phyloP scores from a whole-genome alignment of 2,113 vertebrate genomes.

The Tonatia bakeri region DNA sequence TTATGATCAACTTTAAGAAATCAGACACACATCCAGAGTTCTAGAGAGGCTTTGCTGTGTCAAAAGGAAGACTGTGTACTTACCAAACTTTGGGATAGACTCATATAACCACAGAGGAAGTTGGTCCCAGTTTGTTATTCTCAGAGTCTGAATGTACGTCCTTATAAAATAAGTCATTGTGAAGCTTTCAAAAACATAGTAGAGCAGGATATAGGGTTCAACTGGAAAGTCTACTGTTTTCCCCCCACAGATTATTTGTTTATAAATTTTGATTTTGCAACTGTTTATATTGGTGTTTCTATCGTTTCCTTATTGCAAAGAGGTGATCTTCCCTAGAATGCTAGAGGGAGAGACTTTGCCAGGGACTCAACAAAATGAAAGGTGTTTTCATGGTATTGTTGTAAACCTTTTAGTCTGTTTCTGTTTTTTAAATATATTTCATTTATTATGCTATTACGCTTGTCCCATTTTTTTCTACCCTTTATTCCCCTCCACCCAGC shows the following conservation, averaged over 20 bases:
- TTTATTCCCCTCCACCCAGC: too few species aligned
- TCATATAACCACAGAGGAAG: not conserved
- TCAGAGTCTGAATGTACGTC: not conserved
- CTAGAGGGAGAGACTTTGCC: not conserved
- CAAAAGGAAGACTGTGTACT: not conserved
- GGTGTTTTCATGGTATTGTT: not conserved
- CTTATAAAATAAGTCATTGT: not conserved
- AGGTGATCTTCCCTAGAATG: not conserved
- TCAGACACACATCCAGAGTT: not conserved
- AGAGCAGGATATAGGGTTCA: not conserved
- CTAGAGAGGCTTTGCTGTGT: not conserved
- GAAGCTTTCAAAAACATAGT: not conserved
- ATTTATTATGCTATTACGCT: too few species aligned
- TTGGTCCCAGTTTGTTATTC: not conserved
- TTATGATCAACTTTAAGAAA: not conserved
- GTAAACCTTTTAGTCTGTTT: not conserved
- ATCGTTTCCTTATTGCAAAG: not conserved
- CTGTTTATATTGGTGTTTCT: not conserved
- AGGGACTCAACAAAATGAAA: not conserved
- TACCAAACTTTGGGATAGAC: not conserved
- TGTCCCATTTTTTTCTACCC: too few species aligned
- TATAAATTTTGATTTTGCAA: not conserved
- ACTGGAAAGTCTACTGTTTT: not conserved
- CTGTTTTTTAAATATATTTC: too few species aligned
- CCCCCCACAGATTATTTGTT: not conserved